Base-by-base conservation (phyloP, 2,888 invertebrate genomes). In the Melinaea menophilus region DNA sequence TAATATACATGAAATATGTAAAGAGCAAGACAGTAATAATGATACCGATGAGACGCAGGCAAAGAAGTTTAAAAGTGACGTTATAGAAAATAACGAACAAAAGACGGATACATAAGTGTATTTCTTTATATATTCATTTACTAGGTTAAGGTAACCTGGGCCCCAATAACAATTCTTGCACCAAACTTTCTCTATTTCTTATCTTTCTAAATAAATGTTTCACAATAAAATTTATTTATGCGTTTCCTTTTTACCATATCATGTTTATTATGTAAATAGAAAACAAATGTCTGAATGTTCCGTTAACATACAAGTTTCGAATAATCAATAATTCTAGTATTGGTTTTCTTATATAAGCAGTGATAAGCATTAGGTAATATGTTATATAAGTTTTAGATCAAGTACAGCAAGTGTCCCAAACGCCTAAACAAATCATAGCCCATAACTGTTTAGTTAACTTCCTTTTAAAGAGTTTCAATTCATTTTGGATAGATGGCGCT, bases 1-100 rank as follows among this genome's bases (percentile, higher is more conserved):
- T 85, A 98, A 98, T 89, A 87, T 98, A 65, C 82, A 94, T 66
- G 95, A 96, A 82, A 77, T 93, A 69, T 85, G 84, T 73, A 90
- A 90, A 73, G 88, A 88, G 5, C 88, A 90, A 11, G 51, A 51
- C 31, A 11, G 51, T 51, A 51, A 11, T n/a, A 84, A 81, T 73
- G 90, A 90, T 65, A 69, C 77, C 3, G 90, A 85, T 63, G 90
- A 75, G 71, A 82, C 82, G 48, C 83, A 88, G 76, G 85, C 90
- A 2, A 90, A 90, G 75, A 88, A 88, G 72, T 84, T 88, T 68
- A 90, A 90, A 73, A 76, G 81, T 71, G 79, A 79, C 72, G 69
- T 76, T 59, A 71, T 78, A 55, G 72, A 76, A 65, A 80, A 80
- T 70, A 80, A 78, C 67, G 79, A 81, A 75, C 77, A 57, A 58